These are phyloP conservation scores for Cheilosia impressa DNA, from an alignment of 2,888 invertebrate genomes.

Conservation along the genomic window DNA sequence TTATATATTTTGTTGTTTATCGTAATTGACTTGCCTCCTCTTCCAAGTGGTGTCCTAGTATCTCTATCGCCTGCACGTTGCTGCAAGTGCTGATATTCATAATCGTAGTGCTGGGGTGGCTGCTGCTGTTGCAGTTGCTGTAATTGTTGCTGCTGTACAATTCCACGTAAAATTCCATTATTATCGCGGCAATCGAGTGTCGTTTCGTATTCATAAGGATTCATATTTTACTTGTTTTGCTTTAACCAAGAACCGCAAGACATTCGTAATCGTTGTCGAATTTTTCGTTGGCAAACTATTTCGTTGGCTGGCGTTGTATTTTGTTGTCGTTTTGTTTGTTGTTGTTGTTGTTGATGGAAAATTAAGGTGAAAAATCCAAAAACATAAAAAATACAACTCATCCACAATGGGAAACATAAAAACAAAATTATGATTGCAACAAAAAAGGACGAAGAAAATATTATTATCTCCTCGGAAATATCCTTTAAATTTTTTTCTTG, in stretches of 20 bases:
- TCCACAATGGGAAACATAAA: slow-evolving; percentile 70
- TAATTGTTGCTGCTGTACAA: slow-evolving; percentile 78
- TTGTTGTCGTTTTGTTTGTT: slow-evolving; percentile 19
- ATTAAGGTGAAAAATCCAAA: slow-evolving; percentile 73
- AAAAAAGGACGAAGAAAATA: slow-evolving; percentile 36
- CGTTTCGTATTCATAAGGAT: slow-evolving; percentile 84
- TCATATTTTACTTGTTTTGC: slow-evolving; percentile 80
- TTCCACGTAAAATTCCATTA: slow-evolving; percentile 79
- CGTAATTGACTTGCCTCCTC: slow-evolving; percentile 81
- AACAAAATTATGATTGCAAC: slow-evolving; percentile 55
- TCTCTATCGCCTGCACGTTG: slow-evolving; percentile 79
- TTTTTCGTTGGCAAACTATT: slow-evolving; percentile 1
- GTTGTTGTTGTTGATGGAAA: slow-evolving; percentile 62
- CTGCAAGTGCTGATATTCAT: slow-evolving; percentile 82
- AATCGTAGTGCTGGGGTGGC: slow-evolving; percentile 80
- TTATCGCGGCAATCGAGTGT: slow-evolving; percentile 83
- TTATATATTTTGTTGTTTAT: not conserved
- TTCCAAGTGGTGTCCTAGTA: slow-evolving; percentile 80
- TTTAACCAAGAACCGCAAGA: slow-evolving; percentile 80
- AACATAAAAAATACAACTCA: slow-evolving; percentile 72
- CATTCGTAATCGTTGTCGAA: slow-evolving; percentile 82
- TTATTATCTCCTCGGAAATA: slow-evolving; percentile 3
- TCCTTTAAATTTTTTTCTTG: slow-evolving; percentile 27
- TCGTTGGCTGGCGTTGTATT: slow-evolving; percentile 16
- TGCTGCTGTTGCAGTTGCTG: slow-evolving; percentile 77